Base-by-base conservation (phyloP, 1,140 invertebrate genomes). In the Nylanderia fulva region DNA sequence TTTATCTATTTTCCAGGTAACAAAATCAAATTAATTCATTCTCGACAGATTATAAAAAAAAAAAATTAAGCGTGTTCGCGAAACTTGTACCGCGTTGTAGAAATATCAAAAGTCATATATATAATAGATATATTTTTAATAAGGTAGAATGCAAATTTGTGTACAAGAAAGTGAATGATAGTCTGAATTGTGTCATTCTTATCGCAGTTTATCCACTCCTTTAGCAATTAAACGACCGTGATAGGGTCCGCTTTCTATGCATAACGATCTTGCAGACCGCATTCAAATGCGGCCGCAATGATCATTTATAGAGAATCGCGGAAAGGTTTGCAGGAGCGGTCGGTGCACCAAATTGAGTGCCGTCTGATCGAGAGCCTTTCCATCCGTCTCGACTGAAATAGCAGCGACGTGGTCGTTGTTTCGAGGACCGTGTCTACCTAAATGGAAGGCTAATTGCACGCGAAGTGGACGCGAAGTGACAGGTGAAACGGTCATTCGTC, bases 291-390 rank as follows among this genome's bases (percentile, higher is more conserved):
- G 85, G 66, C 36, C 58, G 71, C 76, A 86, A 69, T 86, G 85
- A 48, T 88, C 85, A 89, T 80, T 89, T 90, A 89, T 58, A 45
- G 66, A 77, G 74, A 71, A 63, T 72, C 68, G 33, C 74, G 79
- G 85, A 79, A 88, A 86, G 77, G 79, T 84, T 84, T 45, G 24
- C 74, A 24, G 33, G 79, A 64, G 39, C 60, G 66, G 33, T 76
- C 42, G 52, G 84, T 85, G 56, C 74, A 86, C 87, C 88, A 89
- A 90, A 90, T 90, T 89, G 87, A 89, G 88, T 85, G 80, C 85
- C 87, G 80, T 68, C 86, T 86, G 88, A 90, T 90, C 88, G 79
- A 86, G 87, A 88, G 87, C 88, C 88, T 90, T 90, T 90, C 87
- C 85, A 89, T 89, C 85, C 63, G 72, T 85, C 88, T 69, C 75